Evolutionary conservation across 2,113 vertebrate genomes (phyloP).

Genomic region (Panthera tigris): DNA sequence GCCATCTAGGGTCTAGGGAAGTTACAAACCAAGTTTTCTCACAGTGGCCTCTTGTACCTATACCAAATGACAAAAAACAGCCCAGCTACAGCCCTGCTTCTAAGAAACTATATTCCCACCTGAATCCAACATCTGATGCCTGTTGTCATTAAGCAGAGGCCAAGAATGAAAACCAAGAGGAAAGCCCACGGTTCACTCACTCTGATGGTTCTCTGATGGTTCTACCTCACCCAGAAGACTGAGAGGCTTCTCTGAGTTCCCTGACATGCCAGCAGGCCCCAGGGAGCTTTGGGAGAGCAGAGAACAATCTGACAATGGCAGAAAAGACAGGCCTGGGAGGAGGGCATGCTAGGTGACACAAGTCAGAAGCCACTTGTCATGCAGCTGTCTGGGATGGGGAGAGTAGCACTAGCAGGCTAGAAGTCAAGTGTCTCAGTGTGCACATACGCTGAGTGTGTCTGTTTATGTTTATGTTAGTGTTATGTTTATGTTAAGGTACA

Average conservation of each 20-base stretch:
- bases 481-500: neutral
- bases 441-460: neutral
- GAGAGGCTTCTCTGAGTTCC: neutral
- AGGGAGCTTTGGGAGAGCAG: neutral
- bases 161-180: neutral
- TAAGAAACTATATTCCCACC: neutral
- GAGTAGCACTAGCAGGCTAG: neutral
- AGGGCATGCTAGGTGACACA: neutral
- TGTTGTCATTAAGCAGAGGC: neutral
- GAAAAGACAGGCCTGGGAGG: neutral
- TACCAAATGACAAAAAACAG: neutral
- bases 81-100: neutral
- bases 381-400: neutral
- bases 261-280: neutral
- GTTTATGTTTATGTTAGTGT: no score
- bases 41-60: neutral
- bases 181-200: neutral
- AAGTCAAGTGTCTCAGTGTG: neutral
- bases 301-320: neutral
- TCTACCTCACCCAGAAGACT: neutral
- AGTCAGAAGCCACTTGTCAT: neutral
- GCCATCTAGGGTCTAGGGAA: neutral
- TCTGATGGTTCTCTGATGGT: neutral
- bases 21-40: neutral
- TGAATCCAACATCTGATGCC: neutral